Percentiles rank a stretch among this genome's conserved stretches.
Conservation (phyloP, 2,113 vertebrate genomes). For the Riparia riparia region DNA sequence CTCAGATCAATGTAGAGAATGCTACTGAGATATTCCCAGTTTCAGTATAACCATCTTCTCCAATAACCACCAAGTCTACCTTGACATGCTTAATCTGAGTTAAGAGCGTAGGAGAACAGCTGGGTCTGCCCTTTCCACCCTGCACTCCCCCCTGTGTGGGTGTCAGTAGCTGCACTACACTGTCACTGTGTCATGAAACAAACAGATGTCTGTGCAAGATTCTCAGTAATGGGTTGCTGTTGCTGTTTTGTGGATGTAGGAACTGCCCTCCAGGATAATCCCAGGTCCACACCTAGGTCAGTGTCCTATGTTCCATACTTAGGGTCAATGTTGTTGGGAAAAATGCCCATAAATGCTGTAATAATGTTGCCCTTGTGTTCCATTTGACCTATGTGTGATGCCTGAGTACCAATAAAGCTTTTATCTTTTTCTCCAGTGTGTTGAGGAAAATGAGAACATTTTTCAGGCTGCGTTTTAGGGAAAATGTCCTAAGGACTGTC, state of each 20-base stretch:
- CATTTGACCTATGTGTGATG: neutral
- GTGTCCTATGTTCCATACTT: neutral
- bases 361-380: neutral
- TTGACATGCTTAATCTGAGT: neutral
- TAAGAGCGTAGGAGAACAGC: fast-evolving
- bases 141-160: neutral
- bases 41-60: neutral
- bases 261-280: neutral
- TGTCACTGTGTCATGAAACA: neutral
- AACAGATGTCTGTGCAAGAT: neutral
- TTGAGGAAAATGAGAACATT: neutral
- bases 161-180: neutral
- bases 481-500: neutral
- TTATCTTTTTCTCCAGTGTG: neutral
- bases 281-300: neutral
- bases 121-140: neutral
- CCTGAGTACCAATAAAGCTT: neutral
- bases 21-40: neutral
- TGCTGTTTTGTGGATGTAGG: neutral
- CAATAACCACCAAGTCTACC: neutral
- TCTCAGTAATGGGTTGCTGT: neutral
- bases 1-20: neutral
- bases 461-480: neutral
- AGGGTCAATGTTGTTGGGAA: neutral
- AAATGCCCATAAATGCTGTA: neutral